Evolutionary conservation across 2,888 invertebrate species (phyloP), one percentile per base, ranked within the genome.

Genomic region (Dryocosmus kuriphilus): DNA sequence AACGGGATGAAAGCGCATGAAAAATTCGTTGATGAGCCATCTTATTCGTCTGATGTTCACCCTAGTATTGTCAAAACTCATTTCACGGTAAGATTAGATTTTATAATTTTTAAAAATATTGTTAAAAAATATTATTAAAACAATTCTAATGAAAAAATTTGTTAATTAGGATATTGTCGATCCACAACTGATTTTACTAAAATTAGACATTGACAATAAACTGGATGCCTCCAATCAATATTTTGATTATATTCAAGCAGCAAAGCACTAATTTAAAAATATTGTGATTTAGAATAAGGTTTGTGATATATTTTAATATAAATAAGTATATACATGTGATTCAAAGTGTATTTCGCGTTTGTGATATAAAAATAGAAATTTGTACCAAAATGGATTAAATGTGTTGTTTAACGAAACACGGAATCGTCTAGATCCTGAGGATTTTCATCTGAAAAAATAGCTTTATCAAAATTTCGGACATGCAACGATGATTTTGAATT

Each of bases 131-230:
- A 63, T n/a, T 22, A 63, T 55, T 22, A 22, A 22, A 1, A 65
- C 24, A 65, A 22, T 65, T 19, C 3, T 51, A 67, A 41, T 16
- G 2, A 7, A 6, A 30, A 67, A 51, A 4, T 51, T 19, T 32
- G 32, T 71, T 27, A 11, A 46, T 11, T 11, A 71, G 71, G 71
- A 71, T 71, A 46, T 71, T 30, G 71, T 71, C 46, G 71, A 71
- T n/a, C 71, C 71, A 30, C 71, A 71, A 55, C 27, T 71, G n/a
- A 71, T 71, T 51, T 51, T 71, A 71, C 30, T 71, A 32, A 71
- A 71, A 55, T 7, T 71, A n/a, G 71, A 71, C 32, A 51, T 71
- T 32, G 71, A 71, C 22, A 71, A 71, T 51, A 71, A 71, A 55
- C 32, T 71, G 51, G 71, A 71, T 27, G 51, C 71, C n/a, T 71